Evolutionary conservation across 2,888 invertebrate species (phyloP), one percentile per base, ranked within the genome.

Genomic region (Euproctis similis): DNA sequence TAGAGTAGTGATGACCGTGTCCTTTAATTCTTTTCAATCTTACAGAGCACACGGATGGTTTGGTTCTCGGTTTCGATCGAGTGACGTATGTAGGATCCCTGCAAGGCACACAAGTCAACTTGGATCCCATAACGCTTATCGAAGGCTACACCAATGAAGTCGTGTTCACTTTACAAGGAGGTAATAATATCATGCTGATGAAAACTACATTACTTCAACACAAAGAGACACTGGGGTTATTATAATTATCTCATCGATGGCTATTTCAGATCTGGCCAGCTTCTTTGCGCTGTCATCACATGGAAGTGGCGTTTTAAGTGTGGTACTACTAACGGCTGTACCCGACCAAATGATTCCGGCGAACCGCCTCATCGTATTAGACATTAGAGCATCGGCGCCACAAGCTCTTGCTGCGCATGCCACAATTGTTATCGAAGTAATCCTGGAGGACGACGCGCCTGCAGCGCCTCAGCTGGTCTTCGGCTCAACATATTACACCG

Each of bases 91-190:
- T 40, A 1, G 53, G 53, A 9, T 9, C 35, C 0, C 32, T 47
- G 8, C 31, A 35, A 19, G 35, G 35, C 10, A 34, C 38, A 13
- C 11, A 18, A 2, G 14, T 50, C 6, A 31, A 28, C n/a, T 32
- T 63, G 24, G 38, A 41, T 10, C 33, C 51, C 1, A 60, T 66
- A 12, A 43, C 38, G 7, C 45, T 66, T 3, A 45, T 25, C 4
- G 47, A 53, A 31, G 63, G 59, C 23, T 57, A 48, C 31, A 36
- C 39, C 7, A 7, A 39, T 3, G 35, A 36, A 12, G 59, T 66
- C 2, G n/a, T 24, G 6, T 59, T 60, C 25, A 25, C 25, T 2
- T 27, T 66, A 29, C 38, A 39, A 7, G 59, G 59, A 46, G 59
- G 62, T 61, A 36, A 16, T n/a, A 14, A n/a, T n/a, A n/a, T n/a